phyloP scores from a whole-genome alignment of 2,888 invertebrate species.

The Cephus nigrinus region DNA sequence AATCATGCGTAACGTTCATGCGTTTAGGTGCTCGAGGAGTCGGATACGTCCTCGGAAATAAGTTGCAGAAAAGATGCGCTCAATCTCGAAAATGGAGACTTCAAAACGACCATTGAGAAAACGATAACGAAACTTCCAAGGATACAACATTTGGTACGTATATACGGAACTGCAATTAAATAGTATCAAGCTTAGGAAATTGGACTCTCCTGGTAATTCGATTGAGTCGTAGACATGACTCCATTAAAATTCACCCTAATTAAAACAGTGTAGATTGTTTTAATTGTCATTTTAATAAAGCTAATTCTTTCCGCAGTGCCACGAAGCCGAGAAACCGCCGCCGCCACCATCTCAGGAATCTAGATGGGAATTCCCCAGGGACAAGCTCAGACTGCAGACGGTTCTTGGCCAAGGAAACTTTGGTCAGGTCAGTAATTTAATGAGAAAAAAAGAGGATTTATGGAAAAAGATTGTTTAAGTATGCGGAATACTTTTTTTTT shows the following conservation, averaged over 20 bases:
- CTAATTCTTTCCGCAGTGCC: slow-evolving; percentile 46
- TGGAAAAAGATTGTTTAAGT: background rate
- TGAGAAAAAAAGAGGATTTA: background rate
- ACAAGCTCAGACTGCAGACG: slow-evolving; percentile 81
- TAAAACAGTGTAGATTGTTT: background rate
- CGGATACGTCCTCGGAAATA: slow-evolving; percentile 68
- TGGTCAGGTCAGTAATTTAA: slow-evolving; percentile 72
- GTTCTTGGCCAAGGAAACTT: slow-evolving; percentile 87
- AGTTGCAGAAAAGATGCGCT: slow-evolving; percentile 65
- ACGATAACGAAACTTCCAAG: slow-evolving; percentile 63
- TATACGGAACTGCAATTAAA: background rate
- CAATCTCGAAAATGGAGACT: slow-evolving; percentile 62
- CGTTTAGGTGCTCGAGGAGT: slow-evolving; percentile 67
- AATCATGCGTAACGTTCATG: background rate
- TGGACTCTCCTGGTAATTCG: background rate
- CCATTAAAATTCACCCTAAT: background rate
- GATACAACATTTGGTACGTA: slow-evolving; percentile 63
- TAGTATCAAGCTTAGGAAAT: background rate
- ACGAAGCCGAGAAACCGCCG: slow-evolving; percentile 70
- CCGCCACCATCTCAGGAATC: slow-evolving; percentile 71
- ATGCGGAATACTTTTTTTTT: background rate
- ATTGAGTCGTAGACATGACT: background rate
- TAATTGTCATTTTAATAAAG: background rate
- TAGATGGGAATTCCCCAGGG: slow-evolving; percentile 82
- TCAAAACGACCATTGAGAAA: slow-evolving; percentile 62